Evolutionary conservation across 2,888 invertebrate species (phyloP).

Genomic region (Scaptodrosophila latifasciaeformis): DNA sequence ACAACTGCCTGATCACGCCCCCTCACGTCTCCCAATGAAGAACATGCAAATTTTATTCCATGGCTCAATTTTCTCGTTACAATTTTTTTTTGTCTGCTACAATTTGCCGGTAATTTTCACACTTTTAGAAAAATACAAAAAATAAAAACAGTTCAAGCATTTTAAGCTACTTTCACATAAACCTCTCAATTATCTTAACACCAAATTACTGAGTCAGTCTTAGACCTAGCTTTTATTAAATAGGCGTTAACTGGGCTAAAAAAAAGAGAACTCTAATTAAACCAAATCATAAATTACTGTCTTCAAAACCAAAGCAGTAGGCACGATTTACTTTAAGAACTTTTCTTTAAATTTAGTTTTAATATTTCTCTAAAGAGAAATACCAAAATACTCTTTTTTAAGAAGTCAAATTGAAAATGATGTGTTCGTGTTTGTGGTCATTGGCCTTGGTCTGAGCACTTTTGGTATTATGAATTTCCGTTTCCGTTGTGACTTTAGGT

Average conservation of each 20-base stretch:
- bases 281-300: slow-evolving; percentile 4
- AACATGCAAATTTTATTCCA: slow-evolving; percentile 1
- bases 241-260: neutral
- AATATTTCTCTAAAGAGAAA: slow-evolving; percentile 18
- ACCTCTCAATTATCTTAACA: too few relatives aligned
- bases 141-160: neutral
- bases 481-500: slow-evolving; percentile 36
- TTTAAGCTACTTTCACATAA: slow-evolving; percentile 49
- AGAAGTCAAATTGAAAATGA: too few relatives aligned
- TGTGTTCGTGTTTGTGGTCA: slow-evolving; percentile 6
- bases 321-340: too few relatives aligned
- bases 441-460: slow-evolving; percentile 29
- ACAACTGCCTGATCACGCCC: slow-evolving; percentile 25
- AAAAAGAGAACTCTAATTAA: slow-evolving; percentile 37
- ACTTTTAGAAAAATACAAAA: slow-evolving; percentile 52
- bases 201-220: too few relatives aligned
- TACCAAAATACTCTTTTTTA: slow-evolving; percentile 1
- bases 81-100: slow-evolving; percentile 19
- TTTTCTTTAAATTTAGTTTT: too few relatives aligned
- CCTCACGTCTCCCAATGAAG: slow-evolving; percentile 24
- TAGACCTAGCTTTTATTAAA: too few relatives aligned
- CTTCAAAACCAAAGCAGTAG: too few relatives aligned
- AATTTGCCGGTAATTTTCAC: slow-evolving; percentile 56
- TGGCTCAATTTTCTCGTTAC: slow-evolving; percentile 24
- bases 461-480: slow-evolving; percentile 61